Conservation (phyloP, 2,888 invertebrate species). For the Phyto melanocephala region DNA sequence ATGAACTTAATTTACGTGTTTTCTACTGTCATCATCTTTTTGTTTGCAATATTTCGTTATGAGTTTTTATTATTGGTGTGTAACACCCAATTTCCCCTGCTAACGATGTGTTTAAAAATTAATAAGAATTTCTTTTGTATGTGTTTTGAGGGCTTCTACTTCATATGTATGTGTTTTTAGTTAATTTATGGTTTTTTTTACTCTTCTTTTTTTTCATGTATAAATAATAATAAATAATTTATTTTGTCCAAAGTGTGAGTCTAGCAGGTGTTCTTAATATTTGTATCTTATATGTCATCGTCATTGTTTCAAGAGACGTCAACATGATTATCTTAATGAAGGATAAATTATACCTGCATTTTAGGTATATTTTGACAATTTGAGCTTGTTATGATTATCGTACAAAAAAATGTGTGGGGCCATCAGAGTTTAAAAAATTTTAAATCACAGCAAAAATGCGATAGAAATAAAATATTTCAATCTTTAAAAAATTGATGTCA, state of each 20-base stretch:
- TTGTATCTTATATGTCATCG: not conserved
- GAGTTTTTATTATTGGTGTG: not conserved
- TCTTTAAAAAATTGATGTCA: too few relatives aligned
- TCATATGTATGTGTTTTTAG: slow-evolving; percentile 20
- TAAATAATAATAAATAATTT: too few relatives aligned
- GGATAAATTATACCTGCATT: not conserved
- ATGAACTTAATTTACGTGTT: slow-evolving; percentile 60
- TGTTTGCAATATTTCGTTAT: not conserved
- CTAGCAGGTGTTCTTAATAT: too few relatives aligned
- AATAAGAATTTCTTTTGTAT: too few relatives aligned
- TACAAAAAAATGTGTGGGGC: too few relatives aligned
- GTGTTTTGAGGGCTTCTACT: slow-evolving; percentile 20
- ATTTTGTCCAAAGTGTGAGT: not conserved
- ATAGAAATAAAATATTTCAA: too few relatives aligned
- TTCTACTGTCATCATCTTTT: slow-evolving; percentile 14
- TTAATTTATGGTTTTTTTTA: slow-evolving; percentile 44
- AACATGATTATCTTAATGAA: not conserved
- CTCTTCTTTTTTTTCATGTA: not conserved
- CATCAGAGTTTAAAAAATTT: too few relatives aligned
- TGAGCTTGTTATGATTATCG: too few relatives aligned
- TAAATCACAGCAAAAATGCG: too few relatives aligned
- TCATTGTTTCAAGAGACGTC: not conserved
- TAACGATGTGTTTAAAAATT: too few relatives aligned
- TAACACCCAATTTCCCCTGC: not conserved
- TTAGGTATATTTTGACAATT: too few relatives aligned